A percentile compares a stretch with the other conserved stretches of the same genome.
Evolutionary conservation across 2,888 invertebrate genomes (phyloP).

Genomic region (Caenorhabditis angaria): DNA sequence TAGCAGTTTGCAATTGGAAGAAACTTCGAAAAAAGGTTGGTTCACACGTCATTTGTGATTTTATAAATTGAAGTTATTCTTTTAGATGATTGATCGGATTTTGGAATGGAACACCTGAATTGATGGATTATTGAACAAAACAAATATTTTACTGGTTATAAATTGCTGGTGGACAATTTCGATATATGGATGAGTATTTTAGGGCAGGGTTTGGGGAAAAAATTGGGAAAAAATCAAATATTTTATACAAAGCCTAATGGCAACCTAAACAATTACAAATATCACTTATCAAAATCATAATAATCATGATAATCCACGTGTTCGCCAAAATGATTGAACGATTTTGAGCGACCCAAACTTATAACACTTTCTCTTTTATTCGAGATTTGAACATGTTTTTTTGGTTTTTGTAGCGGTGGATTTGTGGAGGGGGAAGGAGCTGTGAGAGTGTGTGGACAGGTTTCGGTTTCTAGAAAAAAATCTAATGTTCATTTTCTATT

Average conservation of each 20-base stretch:
- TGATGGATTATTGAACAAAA: no score
- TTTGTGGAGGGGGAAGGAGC: no score
- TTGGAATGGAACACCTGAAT: no score
- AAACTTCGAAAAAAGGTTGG: no score
- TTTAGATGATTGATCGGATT: no score
- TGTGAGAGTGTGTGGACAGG: background rate
- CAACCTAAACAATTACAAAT: background rate
- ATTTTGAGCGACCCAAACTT: slow-evolving; percentile 35
- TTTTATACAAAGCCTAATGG: background rate
- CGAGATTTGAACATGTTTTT: slow-evolving; percentile 8
- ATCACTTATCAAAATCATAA: slow-evolving; percentile 38
- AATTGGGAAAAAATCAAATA: background rate
- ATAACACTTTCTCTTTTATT: slow-evolving; percentile 42
- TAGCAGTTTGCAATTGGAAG: no score
- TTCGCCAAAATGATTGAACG: slow-evolving; percentile 46
- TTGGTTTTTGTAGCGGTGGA: background rate
- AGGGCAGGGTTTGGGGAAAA: background rate
- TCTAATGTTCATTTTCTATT: background rate
- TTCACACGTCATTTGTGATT: no score
- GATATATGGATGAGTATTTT: background rate
- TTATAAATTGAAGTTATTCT: no score
- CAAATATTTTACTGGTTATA: background rate
- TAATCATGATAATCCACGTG: slow-evolving; percentile 37
- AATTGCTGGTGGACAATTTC: background rate
- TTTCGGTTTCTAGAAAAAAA: background rate